Evolutionary conservation across 2,113 vertebrate species (phyloP).

Genomic region (Spermophilus dauricus): DNA sequence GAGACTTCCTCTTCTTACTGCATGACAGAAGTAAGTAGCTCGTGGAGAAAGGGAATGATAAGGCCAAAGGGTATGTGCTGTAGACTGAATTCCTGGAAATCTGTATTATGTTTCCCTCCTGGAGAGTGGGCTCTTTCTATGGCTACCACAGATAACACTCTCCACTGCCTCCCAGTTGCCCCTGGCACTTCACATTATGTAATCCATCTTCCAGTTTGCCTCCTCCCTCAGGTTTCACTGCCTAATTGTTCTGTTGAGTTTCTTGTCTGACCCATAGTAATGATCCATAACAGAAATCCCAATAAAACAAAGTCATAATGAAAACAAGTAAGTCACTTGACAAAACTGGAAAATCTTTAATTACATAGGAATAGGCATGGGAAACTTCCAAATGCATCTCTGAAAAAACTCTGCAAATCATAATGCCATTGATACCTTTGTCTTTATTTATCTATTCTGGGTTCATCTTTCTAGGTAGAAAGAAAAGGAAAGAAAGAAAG

Average conservation of each 20-base stretch:
- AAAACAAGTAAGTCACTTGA: neutral
- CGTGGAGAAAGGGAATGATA: constrained; percentile 35
- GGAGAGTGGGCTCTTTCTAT: neutral
- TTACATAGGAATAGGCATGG: neutral
- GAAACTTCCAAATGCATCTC: neutral
- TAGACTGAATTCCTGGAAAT: constrained; percentile 51
- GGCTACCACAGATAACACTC: neutral
- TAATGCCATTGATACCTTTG: neutral
- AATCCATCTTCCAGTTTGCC: neutral
- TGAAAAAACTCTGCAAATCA: neutral
- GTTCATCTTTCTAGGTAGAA: neutral
- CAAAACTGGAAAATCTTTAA: constrained; percentile 21
- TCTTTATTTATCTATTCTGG: neutral
- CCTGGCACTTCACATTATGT: neutral
- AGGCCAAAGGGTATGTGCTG: constrained; percentile 14
- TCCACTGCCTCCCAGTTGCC: neutral
- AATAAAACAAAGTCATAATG: constrained; percentile 5
- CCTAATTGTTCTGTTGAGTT: neutral
- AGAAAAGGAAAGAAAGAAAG: neutral
- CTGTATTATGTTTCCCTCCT: neutral
- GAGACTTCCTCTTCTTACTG: constrained; percentile 48
- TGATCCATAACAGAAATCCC: neutral
- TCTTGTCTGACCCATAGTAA: neutral
- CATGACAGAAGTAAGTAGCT: constrained; percentile 33
- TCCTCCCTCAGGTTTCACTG: neutral